Conservation (phyloP, 2,888 invertebrate species). For the Cephus sareptanus region DNA sequence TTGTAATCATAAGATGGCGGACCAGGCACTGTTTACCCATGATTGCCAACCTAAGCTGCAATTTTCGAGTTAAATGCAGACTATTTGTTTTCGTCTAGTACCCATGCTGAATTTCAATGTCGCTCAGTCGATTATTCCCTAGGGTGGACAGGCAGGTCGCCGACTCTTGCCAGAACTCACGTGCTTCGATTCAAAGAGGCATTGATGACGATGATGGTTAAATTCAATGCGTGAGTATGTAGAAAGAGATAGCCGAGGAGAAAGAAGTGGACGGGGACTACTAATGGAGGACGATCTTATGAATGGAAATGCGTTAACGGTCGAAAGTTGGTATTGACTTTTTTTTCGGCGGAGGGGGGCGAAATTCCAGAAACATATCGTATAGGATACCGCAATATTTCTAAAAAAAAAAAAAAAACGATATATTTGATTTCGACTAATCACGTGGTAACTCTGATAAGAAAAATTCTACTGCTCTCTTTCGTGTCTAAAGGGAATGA, state of each 20-base stretch:
- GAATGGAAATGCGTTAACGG: conserved; percentile 45
- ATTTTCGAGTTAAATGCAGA: background rate
- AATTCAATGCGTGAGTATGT: conserved; percentile 23
- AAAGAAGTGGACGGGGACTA: conserved; percentile 1
- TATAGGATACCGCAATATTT: background rate
- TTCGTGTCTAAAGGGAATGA: background rate
- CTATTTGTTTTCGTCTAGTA: conserved; percentile 11
- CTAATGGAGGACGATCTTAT: conserved; percentile 18
- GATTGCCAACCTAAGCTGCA: background rate
- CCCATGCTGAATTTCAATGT: conserved; percentile 40
- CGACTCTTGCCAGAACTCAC: background rate
- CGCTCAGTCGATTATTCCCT: conserved; percentile 12
- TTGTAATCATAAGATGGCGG: background rate
- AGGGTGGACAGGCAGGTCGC: background rate
- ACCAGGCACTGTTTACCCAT: background rate
- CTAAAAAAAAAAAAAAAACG: background rate
- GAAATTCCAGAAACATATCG: background rate
- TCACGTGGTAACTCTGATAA: background rate
- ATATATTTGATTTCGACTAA: background rate
- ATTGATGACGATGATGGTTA: conserved; percentile 14
- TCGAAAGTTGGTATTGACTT: background rate
- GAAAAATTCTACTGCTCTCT: background rate
- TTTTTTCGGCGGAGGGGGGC: background rate
- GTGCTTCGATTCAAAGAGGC: conserved; percentile 4
- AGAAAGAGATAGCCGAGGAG: conserved; percentile 9